Evolutionary conservation across 2,888 invertebrate species (phyloP), one percentile per base, ranked within the genome.

Genomic region (Drosophila tripunctata): DNA sequence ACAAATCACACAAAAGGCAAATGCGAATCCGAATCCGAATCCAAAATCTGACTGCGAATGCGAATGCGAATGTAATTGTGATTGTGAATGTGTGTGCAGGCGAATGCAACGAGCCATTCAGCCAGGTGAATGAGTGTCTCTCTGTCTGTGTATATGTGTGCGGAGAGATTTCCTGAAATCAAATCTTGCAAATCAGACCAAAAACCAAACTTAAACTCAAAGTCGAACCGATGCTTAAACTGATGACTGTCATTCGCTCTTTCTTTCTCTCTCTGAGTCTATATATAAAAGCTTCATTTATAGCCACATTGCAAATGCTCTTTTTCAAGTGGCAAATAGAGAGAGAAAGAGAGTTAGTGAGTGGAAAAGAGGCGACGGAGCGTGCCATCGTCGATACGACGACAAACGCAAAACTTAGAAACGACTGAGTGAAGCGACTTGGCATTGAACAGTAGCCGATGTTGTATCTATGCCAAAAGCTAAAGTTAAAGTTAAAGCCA

Each of bases 101-200:
- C 60, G 75, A 80, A 80, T 74, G 68, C 69, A 77, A 63, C 73
- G 56, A 66, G 63, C 73, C 77, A 75, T 75, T 76, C 64, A 76
- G 68, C 54, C 65, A 70, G 78, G 67, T 70, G 77, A 51, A 44
- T 51, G 60, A 50, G 44, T 52, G 50, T 14, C 35, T 50, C 17
- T 43, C 17, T 54, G 14, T 40, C 35, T 44, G 10, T 44, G 14
- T 17, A 5, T 41, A n/a, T n/a, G 15, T 51, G 60, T 43, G 60
- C 43, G 31, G 19, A 52, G 52, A 66, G 73, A 78, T 83, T 87
- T 87, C 78, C 79, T 85, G 89, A 89, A 89, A 89, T 89, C 84
- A 85, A 89, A 89, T 89, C 89, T 89, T 86, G 88, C 89, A 88
- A 89, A 87, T 88, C 88, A 87, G 79, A 78, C 77, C 87, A 35